phyloP scores from a whole-genome alignment of 2,797 vertebrate genomes.

The Loris lydekkerianus region DNA sequence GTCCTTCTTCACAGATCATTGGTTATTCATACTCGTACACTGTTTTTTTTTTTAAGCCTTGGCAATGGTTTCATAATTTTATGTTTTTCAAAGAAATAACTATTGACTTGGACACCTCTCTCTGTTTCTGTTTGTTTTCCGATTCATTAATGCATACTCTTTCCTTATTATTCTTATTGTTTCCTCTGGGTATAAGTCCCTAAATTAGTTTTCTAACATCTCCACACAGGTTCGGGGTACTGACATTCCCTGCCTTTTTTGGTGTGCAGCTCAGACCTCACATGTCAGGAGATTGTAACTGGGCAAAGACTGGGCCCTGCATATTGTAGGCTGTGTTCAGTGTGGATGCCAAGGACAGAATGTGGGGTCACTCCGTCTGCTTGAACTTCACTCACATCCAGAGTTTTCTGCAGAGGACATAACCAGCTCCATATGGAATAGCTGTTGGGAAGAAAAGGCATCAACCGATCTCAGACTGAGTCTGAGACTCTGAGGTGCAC shows the following conservation, averaged over 20 bases:
- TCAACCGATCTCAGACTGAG: background rate
- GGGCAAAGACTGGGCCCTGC: too few relatives aligned
- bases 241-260: too few relatives aligned
- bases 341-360: too few relatives aligned
- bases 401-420: background rate
- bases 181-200: background rate
- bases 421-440: background rate
- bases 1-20: fast-evolving
- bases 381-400: background rate
- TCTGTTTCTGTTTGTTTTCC: background rate
- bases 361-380: background rate
- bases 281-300: background rate
- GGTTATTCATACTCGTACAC: background rate
- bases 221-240: too few relatives aligned
- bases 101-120: background rate
- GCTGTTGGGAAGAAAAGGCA: background rate
- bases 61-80: background rate
- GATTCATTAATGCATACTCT: background rate
- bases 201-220: background rate
- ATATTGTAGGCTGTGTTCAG: background rate
- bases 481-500: background rate
- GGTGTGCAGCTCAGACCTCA: background rate
- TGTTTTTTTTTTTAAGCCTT: background rate
- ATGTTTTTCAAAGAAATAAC: background rate
- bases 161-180: background rate